phyloP scores from a whole-genome alignment of 1,140 invertebrate species.

The Pogonus chalceus region DNA sequence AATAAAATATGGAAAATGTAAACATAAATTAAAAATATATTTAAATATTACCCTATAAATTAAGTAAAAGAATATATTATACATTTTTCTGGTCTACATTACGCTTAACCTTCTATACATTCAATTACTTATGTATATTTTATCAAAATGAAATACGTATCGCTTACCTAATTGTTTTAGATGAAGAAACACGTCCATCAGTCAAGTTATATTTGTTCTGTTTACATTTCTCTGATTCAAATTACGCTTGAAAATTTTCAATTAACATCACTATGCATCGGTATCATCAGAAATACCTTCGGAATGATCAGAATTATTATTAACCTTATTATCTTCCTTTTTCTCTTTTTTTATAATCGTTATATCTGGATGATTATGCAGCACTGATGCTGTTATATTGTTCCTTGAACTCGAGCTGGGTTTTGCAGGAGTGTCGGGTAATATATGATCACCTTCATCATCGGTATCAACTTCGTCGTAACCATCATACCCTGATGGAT shows the following conservation, averaged over 20 bases:
- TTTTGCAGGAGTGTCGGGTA: constrained; percentile 21
- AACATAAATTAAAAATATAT: too few relatives aligned
- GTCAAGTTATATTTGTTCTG: too few relatives aligned
- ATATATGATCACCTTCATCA: constrained; percentile 8
- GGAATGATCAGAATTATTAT: constrained; percentile 37
- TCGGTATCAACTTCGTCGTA: constrained; percentile 5
- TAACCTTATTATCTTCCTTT: constrained; percentile 35
- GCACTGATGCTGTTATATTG: constrained; percentile 27
- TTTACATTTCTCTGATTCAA: too few relatives aligned
- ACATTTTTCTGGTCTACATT: too few relatives aligned
- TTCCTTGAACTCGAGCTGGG: constrained; percentile 33
- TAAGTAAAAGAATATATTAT: too few relatives aligned
- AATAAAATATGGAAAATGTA: too few relatives aligned
- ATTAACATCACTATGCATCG: constrained; percentile 14
- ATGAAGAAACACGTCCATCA: too few relatives aligned
- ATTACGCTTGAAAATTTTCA: neutral
- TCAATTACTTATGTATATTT: too few relatives aligned
- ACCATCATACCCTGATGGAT: neutral
- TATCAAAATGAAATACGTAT: neutral
- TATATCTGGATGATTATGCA: constrained; percentile 51
- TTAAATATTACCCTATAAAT: too few relatives aligned
- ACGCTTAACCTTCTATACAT: too few relatives aligned
- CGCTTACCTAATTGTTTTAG: too few relatives aligned
- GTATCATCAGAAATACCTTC: constrained; percentile 15
- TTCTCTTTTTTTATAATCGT: constrained; percentile 51